Evolutionary conservation across 2,888 invertebrate genomes (phyloP).

Genomic region (Drosophila incognita): DNA sequence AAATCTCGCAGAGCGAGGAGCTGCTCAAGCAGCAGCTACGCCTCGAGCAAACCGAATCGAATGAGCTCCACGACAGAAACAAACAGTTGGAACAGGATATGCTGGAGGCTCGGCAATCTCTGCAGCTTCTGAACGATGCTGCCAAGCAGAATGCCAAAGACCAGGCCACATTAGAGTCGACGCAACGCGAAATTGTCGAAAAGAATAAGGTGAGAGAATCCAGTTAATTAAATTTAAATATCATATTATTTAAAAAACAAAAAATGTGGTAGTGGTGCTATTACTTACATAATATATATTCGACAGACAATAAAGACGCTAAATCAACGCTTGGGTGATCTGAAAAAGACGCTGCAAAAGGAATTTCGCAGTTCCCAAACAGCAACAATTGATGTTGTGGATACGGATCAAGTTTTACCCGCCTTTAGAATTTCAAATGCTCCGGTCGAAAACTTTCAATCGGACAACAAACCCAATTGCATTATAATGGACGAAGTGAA

Average conservation of each 20-base stretch:
- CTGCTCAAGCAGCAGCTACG: conserved; percentile 90
- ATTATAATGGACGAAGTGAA: conserved; percentile 89
- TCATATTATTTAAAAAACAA: neutral
- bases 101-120: conserved; percentile 80
- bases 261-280: neutral
- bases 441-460: conserved; percentile 54
- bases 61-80: conserved; percentile 87
- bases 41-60: conserved; percentile 88
- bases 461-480: conserved; percentile 67
- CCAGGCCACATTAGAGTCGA: conserved; percentile 72
- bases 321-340: conserved; percentile 94
- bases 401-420: conserved; percentile 54
- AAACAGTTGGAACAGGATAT: conserved; percentile 85
- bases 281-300: neutral
- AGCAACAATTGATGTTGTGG: conserved; percentile 56
- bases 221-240: neutral
- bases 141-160: conserved; percentile 70
- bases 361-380: conserved; percentile 87
- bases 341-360: conserved; percentile 95
- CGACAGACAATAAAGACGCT: conserved; percentile 92
- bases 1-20: conserved; percentile 92
- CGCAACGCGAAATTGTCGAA: conserved; percentile 87
- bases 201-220: conserved; percentile 87
- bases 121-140: conserved; percentile 69
- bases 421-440: conserved; percentile 48